Evolutionary conservation across 1,140 invertebrate species (phyloP), one percentile per base, ranked within the genome.

Genomic region (Papilio xuthus): DNA sequence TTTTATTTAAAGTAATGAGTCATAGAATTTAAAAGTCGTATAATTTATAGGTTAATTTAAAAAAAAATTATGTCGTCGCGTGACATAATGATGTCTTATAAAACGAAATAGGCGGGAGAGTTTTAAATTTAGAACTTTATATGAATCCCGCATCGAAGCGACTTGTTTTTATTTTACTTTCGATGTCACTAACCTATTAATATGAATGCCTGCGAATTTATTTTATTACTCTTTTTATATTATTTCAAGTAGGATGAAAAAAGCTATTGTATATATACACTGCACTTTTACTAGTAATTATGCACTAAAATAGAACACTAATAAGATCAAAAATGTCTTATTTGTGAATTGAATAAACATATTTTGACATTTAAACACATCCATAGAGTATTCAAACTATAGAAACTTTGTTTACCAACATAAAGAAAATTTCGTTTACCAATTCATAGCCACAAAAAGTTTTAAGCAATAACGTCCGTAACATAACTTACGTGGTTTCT

Each of bases 121-220:
- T 88, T 91, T 92, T 83, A 91, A 91, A 90, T 88, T 89, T 93
- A 92, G 90, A 93, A 92, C 88, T 90, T 91, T 89, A 90, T 92
- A 91, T 86, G 84, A 90, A 88, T 86, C 87, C 76, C 77, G 60
- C 79, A 80, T 78, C 76, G 78, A 77, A 80, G 76, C 72, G 73
- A 80, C 79, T 28, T 9, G 53, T 23, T 81, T 86, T 87, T 84
- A 88, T 86, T 88, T 85, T 88, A 79, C 72, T 82, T 78, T 74
- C 85, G 82, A 87, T 88, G 88, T 89, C 86, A 87, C 83, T 86
- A 86, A 86, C 83, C 84, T 82, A 81, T 79, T 71, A 81, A 79
- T 83, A 81, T 89, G 84, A 89, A 90, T 88, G 84, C 84, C 80
- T 82, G 85, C 83, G 83, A 86, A 86, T 88, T 15, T 85, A 81